Evolutionary conservation across 2,113 vertebrate genomes (phyloP).

Genomic region (Sturnus vulgaris): DNA sequence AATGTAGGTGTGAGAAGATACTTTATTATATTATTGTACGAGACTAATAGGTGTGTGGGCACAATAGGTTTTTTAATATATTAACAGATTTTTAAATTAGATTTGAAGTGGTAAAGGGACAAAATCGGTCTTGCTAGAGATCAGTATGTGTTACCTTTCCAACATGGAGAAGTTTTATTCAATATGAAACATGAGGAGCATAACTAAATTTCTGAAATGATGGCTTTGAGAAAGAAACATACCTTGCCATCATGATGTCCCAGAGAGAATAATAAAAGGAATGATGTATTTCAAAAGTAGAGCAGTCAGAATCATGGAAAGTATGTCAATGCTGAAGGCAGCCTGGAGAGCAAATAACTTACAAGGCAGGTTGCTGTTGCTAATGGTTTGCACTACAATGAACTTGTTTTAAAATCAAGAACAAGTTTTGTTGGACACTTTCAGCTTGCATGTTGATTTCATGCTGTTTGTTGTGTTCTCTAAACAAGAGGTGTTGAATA

Average conservation of each 20-base stretch:
- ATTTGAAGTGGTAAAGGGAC: background rate
- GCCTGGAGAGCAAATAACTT: background rate
- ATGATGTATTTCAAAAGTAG: background rate
- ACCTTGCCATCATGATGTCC: background rate
- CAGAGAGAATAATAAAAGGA: background rate
- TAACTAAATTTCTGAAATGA: background rate
- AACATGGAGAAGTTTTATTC: background rate
- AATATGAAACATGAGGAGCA: background rate
- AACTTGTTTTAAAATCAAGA: background rate
- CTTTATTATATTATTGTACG: background rate
- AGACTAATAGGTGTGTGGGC: background rate
- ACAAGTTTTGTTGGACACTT: background rate
- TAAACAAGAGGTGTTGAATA: background rate
- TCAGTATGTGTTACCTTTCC: background rate
- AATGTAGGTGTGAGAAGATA: background rate
- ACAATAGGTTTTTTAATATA: background rate
- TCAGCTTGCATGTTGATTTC: background rate
- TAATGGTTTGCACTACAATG: background rate
- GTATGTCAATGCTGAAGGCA: background rate
- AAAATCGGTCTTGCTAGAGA: background rate
- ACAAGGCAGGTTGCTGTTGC: background rate
- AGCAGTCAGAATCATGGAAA: background rate
- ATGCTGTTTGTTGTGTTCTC: background rate
- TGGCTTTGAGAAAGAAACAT: background rate
- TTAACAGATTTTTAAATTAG: background rate